These are phyloP conservation scores for Antheraea mylitta DNA, from an alignment of 1,140 invertebrate species.

Conservation along the genomic window DNA sequence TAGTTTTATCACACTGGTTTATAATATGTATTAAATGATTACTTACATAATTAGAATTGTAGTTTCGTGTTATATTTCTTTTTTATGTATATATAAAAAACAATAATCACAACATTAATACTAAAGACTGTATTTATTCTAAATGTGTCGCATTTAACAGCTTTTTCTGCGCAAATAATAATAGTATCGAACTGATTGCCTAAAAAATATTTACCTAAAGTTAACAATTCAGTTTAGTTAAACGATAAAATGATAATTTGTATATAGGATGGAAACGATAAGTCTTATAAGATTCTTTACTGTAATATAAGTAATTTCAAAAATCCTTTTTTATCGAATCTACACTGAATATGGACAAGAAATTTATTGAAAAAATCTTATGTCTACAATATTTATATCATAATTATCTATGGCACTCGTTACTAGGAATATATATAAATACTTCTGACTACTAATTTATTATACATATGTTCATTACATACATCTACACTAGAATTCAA, in stretches of 20 bases:
- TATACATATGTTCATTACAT: too few relatives aligned
- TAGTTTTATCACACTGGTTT: neutral
- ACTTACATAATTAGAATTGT: constrained; percentile 1
- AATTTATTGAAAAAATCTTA: too few relatives aligned
- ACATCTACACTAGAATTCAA: too few relatives aligned
- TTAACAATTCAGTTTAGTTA: neutral
- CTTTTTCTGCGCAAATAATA: constrained; percentile 5
- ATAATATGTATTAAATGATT: neutral
- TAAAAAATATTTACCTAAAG: neutral
- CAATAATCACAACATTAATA: constrained; percentile 20
- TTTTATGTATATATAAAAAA: constrained; percentile 9
- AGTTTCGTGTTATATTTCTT: neutral
- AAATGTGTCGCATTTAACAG: constrained; percentile 20
- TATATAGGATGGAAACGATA: constrained; percentile 32
- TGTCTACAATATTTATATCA: too few relatives aligned
- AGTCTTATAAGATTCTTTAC: constrained; percentile 22
- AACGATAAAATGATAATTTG: constrained; percentile 20
- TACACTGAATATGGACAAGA: too few relatives aligned
- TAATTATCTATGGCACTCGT: too few relatives aligned
- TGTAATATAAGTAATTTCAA: too few relatives aligned
- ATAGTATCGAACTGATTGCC: neutral
- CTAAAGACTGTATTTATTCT: constrained; percentile 18
- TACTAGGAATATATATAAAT: too few relatives aligned
- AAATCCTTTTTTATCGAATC: too few relatives aligned
- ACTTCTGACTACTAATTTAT: too few relatives aligned